Conservation (phyloP, 2,797 vertebrate species). For the Botia almorhae region DNA sequence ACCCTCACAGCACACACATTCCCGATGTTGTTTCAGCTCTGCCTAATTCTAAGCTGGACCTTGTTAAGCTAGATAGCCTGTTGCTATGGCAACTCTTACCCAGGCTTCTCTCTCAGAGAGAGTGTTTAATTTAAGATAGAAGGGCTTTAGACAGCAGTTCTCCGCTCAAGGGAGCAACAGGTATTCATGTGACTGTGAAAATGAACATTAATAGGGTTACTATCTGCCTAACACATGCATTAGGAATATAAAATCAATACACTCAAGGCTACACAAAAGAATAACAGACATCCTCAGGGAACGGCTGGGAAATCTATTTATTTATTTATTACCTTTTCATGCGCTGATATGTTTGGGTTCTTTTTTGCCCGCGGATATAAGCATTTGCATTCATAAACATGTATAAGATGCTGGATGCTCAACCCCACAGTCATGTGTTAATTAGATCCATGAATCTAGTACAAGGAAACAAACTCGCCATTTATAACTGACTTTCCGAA, state of each 20-base stretch:
- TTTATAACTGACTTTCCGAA: background rate
- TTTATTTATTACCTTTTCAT: conserved; percentile 34
- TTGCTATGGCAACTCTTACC: conserved; percentile 60
- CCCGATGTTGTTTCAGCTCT: conserved; percentile 12
- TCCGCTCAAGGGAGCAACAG: conserved; percentile 24
- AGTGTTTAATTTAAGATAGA: conserved; percentile 26
- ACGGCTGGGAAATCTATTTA: conserved; percentile 5
- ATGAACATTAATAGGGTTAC: conserved; percentile 26
- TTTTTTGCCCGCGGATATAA: conserved; percentile 25
- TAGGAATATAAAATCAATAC: conserved; percentile 19
- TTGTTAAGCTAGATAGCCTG: conserved; percentile 54
- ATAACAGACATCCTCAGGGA: conserved; percentile 31
- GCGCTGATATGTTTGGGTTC: conserved; percentile 9
- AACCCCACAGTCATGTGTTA: background rate
- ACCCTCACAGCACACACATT: background rate
- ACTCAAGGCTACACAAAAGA: conserved; percentile 12
- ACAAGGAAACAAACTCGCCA: background rate
- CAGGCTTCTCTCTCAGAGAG: conserved; percentile 4
- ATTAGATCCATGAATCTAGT: conserved; percentile 24
- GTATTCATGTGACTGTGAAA: conserved; percentile 32
- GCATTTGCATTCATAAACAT: conserved; percentile 29
- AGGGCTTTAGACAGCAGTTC: conserved; percentile 22
- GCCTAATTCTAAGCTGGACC: conserved; percentile 47
- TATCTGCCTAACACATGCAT: conserved; percentile 22
- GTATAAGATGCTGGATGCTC: background rate